phyloP scores from a whole-genome alignment of 1,140 invertebrate genomes.

The Drosophila carrolli region DNA sequence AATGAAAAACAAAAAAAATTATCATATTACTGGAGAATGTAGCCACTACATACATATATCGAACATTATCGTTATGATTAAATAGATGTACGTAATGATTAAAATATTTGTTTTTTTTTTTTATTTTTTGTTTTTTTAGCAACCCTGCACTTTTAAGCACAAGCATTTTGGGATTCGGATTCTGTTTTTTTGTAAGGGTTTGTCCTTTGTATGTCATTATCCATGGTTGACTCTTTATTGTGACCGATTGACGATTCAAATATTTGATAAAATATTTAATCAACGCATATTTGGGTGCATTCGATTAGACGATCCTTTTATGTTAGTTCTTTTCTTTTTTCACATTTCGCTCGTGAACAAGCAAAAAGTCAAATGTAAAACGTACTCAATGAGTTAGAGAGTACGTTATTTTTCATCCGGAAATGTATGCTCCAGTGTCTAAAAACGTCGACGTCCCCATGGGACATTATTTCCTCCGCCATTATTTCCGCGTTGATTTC shows the following conservation, averaged over 20 bases:
- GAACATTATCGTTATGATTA: constrained; percentile 48
- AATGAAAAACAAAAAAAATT: constrained; percentile 38
- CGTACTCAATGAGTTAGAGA: constrained; percentile 24
- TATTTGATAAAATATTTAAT: constrained; percentile 30
- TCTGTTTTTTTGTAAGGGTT: constrained; percentile 7
- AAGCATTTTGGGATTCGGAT: constrained; percentile 5
- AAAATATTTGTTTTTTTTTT: neutral
- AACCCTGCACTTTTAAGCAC: constrained; percentile 1
- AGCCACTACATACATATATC: constrained; percentile 34
- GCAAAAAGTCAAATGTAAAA: constrained; percentile 36
- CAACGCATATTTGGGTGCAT: constrained; percentile 30
- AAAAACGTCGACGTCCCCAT: constrained; percentile 83
- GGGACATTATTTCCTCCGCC: constrained; percentile 78
- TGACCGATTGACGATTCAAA: constrained; percentile 22
- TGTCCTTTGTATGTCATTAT: constrained; percentile 8
- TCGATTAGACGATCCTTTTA: constrained; percentile 17
- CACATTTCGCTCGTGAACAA: constrained; percentile 4
- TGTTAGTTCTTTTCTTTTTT: neutral
- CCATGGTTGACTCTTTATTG: constrained; percentile 1
- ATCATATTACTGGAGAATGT: constrained; percentile 26
- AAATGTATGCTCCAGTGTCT: constrained; percentile 41
- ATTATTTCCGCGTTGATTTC: constrained; percentile 82
- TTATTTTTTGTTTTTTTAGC: neutral
- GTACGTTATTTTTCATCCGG: constrained; percentile 12
- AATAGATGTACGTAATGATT: constrained; percentile 35